phyloP scores from a whole-genome alignment of 2,797 vertebrate species.

The Astyanax mexicanus region DNA sequence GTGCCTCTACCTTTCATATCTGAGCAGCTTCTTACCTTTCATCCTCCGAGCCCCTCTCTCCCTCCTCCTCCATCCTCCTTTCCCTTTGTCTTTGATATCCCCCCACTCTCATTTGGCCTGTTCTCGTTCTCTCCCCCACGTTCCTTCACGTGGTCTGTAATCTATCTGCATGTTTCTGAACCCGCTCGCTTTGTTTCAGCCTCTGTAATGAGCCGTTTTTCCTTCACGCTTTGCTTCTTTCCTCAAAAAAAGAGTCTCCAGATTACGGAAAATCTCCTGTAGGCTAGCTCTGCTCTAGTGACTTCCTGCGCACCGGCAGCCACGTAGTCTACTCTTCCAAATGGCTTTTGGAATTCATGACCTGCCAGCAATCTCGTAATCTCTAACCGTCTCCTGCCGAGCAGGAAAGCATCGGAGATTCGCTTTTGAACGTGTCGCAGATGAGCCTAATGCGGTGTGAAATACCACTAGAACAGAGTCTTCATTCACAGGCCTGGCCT shows the following conservation, averaged over 20 bases:
- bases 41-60: constrained; percentile 56
- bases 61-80: constrained; percentile 8
- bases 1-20: constrained; percentile 71
- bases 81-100: constrained; percentile 40
- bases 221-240: constrained; percentile 32
- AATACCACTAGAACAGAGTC: constrained; percentile 66
- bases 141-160: constrained; percentile 20
- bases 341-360: constrained; percentile 22
- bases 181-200: constrained; percentile 14
- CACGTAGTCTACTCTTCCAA: not conserved
- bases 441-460: constrained; percentile 56
- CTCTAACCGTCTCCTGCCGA: constrained; percentile 47
- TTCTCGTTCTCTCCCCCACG: constrained; percentile 7
- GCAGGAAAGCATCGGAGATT: constrained; percentile 44
- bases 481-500: constrained; percentile 59
- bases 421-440: constrained; percentile 39
- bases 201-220: constrained; percentile 13
- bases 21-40: constrained; percentile 64
- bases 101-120: constrained; percentile 33
- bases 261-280: constrained; percentile 12
- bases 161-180: constrained; percentile 41
- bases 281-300: not conserved
- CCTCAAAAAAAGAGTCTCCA: constrained; percentile 18
- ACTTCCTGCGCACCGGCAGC: not conserved
- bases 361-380: constrained; percentile 46